Percentiles rank a stretch among this genome's conserved stretches.
These are phyloP conservation scores for Drosophila lacteicornis DNA, from an alignment of 1,140 invertebrate genomes.

Conservation along the genomic window DNA sequence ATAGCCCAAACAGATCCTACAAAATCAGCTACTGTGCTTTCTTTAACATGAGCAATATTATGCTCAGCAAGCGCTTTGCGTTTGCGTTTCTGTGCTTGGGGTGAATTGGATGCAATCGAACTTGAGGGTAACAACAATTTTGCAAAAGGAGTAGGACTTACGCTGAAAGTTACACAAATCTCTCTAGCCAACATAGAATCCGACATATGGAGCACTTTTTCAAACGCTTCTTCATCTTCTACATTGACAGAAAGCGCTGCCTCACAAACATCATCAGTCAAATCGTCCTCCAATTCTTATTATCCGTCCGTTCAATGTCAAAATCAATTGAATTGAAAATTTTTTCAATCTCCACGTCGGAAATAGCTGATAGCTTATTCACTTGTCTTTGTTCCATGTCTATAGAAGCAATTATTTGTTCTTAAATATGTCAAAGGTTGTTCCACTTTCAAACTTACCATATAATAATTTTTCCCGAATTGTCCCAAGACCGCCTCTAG, in stretches of 20 bases:
- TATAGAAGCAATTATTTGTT: constrained; percentile 7
- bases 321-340: not conserved
- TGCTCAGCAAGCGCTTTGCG: constrained; percentile 12
- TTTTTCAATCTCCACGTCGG: constrained; percentile 8
- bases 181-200: constrained; percentile 15
- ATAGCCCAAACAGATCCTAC: constrained; percentile 11
- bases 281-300: constrained; percentile 14
- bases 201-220: constrained; percentile 13
- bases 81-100: not conserved
- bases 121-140: constrained; percentile 19
- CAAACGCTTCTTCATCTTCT: constrained; percentile 14
- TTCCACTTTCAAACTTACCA: constrained; percentile 4
- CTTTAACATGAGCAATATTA: constrained; percentile 18
- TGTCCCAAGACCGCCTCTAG: constrained; percentile 17
- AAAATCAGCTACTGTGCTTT: constrained; percentile 11
- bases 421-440: constrained; percentile 3
- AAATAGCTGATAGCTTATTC: constrained; percentile 8
- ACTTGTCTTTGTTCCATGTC: constrained; percentile 10
- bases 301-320: constrained; percentile 9
- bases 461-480: constrained; percentile 10
- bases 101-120: not conserved
- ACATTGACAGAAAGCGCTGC: not conserved
- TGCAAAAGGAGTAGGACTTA: constrained; percentile 17
- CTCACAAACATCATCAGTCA: constrained; percentile 5
- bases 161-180: constrained; percentile 22